Conservation (phyloP, 2,113 vertebrate genomes). For the Centropristis striata region DNA sequence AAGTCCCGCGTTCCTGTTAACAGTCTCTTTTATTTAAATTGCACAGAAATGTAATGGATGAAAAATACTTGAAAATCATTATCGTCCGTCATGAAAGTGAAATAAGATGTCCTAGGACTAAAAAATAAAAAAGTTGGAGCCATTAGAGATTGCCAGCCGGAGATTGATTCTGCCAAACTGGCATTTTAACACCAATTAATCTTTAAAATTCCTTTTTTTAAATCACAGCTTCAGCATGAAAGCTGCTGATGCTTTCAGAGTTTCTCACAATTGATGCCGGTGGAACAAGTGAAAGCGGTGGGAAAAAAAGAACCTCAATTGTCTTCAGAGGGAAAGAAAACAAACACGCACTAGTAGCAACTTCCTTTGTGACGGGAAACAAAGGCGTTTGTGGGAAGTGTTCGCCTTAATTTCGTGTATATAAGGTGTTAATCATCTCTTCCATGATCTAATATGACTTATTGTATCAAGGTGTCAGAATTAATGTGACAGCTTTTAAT, state of each 20-base stretch:
- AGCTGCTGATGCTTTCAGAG: constrained; percentile 19
- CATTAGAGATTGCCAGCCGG: constrained; percentile 43
- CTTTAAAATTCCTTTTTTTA: constrained; percentile 46
- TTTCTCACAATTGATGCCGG: constrained; percentile 5
- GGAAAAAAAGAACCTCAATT: neutral
- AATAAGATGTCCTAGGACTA: constrained; percentile 18
- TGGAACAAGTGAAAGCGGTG: constrained; percentile 3
- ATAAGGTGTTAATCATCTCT: neutral
- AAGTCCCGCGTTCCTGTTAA: constrained; percentile 8
- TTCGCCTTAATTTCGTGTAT: neutral
- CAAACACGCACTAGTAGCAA: neutral
- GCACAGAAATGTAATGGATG: constrained; percentile 32
- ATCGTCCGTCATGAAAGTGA: constrained; percentile 37
- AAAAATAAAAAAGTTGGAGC: constrained; percentile 17
- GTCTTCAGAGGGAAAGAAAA: neutral
- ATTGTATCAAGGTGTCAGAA: constrained; percentile 16
- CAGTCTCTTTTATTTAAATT: constrained; percentile 40
- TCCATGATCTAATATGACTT: neutral
- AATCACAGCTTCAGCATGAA: neutral
- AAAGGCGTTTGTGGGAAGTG: neutral
- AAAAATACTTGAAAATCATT: constrained; percentile 37
- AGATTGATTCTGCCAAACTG: neutral
- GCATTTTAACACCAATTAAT: constrained; percentile 49
- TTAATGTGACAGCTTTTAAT: constrained; percentile 17
- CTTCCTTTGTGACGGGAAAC: neutral